Evolutionary conservation across 2,113 vertebrate genomes (phyloP).

Genomic region (Lampris incognitus): DNA sequence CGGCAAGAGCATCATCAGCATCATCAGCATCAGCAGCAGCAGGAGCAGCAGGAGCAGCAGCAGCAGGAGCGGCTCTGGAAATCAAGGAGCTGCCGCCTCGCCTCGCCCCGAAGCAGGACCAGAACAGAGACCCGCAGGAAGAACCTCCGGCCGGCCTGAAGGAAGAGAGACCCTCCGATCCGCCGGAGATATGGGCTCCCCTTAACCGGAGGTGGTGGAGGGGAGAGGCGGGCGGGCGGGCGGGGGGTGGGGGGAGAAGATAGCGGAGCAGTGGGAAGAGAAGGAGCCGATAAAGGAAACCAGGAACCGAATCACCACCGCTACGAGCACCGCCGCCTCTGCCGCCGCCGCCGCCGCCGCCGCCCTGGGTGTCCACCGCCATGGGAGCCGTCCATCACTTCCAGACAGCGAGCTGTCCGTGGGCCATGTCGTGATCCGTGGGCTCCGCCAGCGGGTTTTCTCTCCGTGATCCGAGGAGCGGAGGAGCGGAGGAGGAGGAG

Average conservation of each 20-base stretch:
- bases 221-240: slow-evolving; percentile 76
- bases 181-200: slow-evolving; percentile 86
- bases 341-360: slow-evolving; percentile 37
- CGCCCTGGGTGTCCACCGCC: slow-evolving; percentile 81
- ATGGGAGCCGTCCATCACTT: slow-evolving; percentile 87
- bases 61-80: slow-evolving; percentile 41
- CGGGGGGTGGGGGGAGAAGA: slow-evolving; percentile 79
- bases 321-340: slow-evolving; percentile 31
- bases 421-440: slow-evolving; percentile 90
- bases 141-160: slow-evolving; percentile 53
- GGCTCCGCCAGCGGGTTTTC: slow-evolving; percentile 80
- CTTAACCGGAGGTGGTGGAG: slow-evolving; percentile 81
- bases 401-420: slow-evolving; percentile 80
- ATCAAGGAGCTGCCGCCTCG: slow-evolving; percentile 78
- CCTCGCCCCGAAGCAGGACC: slow-evolving; percentile 72
- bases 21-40: slow-evolving; percentile 65
- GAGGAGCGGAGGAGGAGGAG: slow-evolving; percentile 61
- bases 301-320: slow-evolving; percentile 67
- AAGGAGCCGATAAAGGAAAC: slow-evolving; percentile 62
- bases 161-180: slow-evolving; percentile 58
- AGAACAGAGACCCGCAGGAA: slow-evolving; percentile 47
- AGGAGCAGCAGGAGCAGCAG: slow-evolving; percentile 27
- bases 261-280: slow-evolving; percentile 71
- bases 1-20: slow-evolving; percentile 70
- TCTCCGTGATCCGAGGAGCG: slow-evolving; percentile 83